Base-by-base conservation (phyloP, 2,113 vertebrate genomes). In the Hylia prasina region DNA sequence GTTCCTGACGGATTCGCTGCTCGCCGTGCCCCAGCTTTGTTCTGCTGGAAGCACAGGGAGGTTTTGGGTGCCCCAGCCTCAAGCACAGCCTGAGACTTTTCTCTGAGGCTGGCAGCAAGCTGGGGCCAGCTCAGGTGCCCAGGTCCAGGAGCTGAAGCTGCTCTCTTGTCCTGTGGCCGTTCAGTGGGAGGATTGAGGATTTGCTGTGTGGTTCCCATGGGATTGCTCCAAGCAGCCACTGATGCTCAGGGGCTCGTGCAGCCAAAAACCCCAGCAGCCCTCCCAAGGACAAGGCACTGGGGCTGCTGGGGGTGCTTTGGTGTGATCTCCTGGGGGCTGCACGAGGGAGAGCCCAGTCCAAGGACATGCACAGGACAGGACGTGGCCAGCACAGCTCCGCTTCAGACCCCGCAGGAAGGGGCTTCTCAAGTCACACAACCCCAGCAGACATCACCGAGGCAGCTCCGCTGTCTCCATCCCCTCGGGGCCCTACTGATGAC, bases 1-100 rank as follows among this genome's bases (percentile, higher is more conserved):
- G 48, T 31, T 80, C 72, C 51, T 33, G 37, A 30, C 1, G 33
- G n/a, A 44, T 11, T 48, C 11, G 0, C 6, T 24, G 66, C 47
- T 44, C 1, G 2, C 25, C 0, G 0, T 7, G 57, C 57, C 58
- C 0, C 2, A 84, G 68, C 40, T 89, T 37, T 20, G 58, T 4
- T 47, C 54, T 77, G 44, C 30, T 3, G 9, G 30, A 33, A n/a
- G 56, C 1, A 1, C 57, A 57, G 31, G 12, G 35, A 89, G 28
- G 22, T 28, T 22, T 47, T 22, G 56, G 16, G 22, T 13, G 57
- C 27, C 66, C 16, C 40, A 50, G 20, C 27, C 50, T 79, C 89
- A 73, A 68, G 23, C 13, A 47, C 14, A 65, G 40, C 33, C 60
- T 27, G 21, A 45, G 30, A 8, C 39, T 33, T 6, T 13, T 3